Evolutionary conservation across 2,888 invertebrate species (phyloP).

Genomic region (Volucella inanis): DNA sequence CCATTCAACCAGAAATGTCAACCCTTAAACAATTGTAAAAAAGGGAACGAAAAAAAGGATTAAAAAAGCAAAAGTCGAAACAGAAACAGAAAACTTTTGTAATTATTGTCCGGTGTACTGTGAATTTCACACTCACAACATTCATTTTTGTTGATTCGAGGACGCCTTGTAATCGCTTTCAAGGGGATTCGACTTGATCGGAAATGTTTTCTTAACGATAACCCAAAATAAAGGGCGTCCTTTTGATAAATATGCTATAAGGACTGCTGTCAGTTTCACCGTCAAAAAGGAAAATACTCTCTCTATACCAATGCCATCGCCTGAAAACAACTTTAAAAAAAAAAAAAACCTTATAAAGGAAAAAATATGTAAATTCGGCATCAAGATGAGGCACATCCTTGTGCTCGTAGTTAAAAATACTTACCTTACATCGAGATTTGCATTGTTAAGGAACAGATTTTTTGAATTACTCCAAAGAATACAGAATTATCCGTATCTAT

Average conservation of each 20-base stretch:
- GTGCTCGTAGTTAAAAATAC: neutral
- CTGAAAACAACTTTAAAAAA: slow-evolving; percentile 41
- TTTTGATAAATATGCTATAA: slow-evolving; percentile 44
- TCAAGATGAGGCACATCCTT: slow-evolving; percentile 49
- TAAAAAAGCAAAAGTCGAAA: slow-evolving; percentile 28
- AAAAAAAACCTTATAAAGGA: slow-evolving; percentile 26
- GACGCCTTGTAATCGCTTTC: slow-evolving; percentile 25
- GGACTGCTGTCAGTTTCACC: slow-evolving; percentile 35
- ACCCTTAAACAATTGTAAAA: slow-evolving; percentile 25
- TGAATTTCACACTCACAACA: slow-evolving; percentile 48
- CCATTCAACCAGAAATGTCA: slow-evolving; percentile 65
- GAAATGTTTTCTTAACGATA: slow-evolving; percentile 61
- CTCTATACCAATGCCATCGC: neutral
- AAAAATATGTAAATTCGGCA: slow-evolving; percentile 62
- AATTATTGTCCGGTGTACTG: slow-evolving; percentile 64
- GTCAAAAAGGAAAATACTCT: slow-evolving; percentile 1
- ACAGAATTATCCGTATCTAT: no score
- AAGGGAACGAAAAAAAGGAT: slow-evolving; percentile 34
- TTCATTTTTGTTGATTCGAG: neutral
- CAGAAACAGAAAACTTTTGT: slow-evolving; percentile 58
- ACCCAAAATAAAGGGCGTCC: slow-evolving; percentile 3
- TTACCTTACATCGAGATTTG: slow-evolving; percentile 45
- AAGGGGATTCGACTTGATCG: slow-evolving; percentile 51
- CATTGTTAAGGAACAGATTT: slow-evolving; percentile 49
- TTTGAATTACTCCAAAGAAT: slow-evolving; percentile 60